These are phyloP conservation scores for Diabrotica undecimpunctata DNA, from an alignment of 1,140 invertebrate species.

Conservation along the genomic window DNA sequence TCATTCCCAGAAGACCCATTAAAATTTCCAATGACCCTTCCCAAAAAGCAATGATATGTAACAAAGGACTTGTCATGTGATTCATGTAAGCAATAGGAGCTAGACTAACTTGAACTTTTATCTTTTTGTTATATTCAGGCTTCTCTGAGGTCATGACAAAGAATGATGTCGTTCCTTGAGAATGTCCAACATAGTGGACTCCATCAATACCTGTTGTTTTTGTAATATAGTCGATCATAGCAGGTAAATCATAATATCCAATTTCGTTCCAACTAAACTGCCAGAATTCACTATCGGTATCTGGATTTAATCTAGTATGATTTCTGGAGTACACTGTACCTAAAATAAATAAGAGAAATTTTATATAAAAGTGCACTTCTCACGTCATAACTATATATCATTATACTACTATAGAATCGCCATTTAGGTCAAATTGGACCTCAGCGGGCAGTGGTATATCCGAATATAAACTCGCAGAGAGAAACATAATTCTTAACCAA, in stretches of 20 bases:
- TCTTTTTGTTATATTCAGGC: conserved; percentile 59
- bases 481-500: too few species aligned
- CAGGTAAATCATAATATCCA: conserved; percentile 57
- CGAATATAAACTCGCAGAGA: too few species aligned
- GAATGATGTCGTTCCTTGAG: conserved; percentile 59
- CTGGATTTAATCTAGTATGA: conserved; percentile 47
- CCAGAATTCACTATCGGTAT: conserved; percentile 63
- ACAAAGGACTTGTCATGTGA: conserved; percentile 49
- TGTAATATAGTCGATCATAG: conserved; percentile 55
- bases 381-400: too few species aligned
- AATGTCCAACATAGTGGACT: conserved; percentile 38
- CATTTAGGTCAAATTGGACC: too few species aligned
- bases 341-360: neutral
- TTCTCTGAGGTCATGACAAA: conserved; percentile 61
- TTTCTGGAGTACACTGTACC: conserved; percentile 59
- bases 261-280: conserved; percentile 39
- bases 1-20: conserved; percentile 48
- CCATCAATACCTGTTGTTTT: conserved; percentile 22
- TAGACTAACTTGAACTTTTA: conserved; percentile 36
- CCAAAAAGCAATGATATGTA: conserved; percentile 39
- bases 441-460: too few species aligned
- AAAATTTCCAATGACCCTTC: conserved; percentile 29
- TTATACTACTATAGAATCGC: too few species aligned
- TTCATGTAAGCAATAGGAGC: conserved; percentile 31
- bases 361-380: too few species aligned